phyloP scores from a whole-genome alignment of 2,888 invertebrate species.

The Tenthredo mesomela region DNA sequence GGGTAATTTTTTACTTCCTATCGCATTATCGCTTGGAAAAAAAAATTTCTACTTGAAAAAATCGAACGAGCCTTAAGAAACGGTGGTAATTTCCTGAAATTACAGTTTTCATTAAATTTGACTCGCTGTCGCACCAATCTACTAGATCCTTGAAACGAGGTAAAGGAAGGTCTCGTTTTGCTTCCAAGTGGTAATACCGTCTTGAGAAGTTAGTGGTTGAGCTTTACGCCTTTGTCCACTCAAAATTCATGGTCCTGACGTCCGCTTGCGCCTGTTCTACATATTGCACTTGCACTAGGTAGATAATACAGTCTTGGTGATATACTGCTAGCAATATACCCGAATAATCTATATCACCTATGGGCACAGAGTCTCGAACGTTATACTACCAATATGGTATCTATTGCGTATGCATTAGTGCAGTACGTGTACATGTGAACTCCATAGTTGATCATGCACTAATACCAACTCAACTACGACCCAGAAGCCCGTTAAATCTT shows the following conservation, averaged over 20 bases:
- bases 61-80: neutral
- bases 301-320: conserved; percentile 50
- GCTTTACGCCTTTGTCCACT: conserved; percentile 60
- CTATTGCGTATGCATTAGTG: conserved; percentile 4
- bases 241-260: conserved; percentile 71
- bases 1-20: no score
- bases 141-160: neutral
- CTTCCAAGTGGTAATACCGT: neutral
- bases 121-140: neutral
- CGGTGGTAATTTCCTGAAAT: neutral
- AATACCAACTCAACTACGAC: neutral
- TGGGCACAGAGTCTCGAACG: conserved; percentile 10
- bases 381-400: conserved; percentile 40
- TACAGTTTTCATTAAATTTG: neutral
- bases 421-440: neutral
- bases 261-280: conserved; percentile 56
- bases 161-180: neutral
- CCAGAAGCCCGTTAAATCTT: conserved; percentile 24
- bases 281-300: conserved; percentile 72
- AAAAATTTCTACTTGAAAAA: neutral
- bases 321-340: conserved; percentile 37
- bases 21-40: neutral
- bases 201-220: conserved; percentile 16
- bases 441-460: conserved; percentile 4
- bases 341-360: conserved; percentile 44